Evolutionary conservation across 2,113 vertebrate species (phyloP), one percentile per base, ranked within the genome.

Genomic region (Neomonachus schauinslandi): DNA sequence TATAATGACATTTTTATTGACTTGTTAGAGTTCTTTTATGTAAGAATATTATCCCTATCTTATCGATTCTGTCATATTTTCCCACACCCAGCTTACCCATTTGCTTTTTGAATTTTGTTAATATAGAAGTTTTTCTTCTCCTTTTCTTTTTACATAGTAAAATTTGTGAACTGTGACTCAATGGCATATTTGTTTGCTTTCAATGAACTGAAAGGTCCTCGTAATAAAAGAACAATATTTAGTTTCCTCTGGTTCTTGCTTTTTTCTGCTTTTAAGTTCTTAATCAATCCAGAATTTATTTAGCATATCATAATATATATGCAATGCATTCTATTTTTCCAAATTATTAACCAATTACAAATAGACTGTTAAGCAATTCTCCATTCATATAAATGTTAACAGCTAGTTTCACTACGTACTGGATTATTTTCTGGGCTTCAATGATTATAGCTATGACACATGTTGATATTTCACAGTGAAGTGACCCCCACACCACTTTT

Each of bases 261-360:
- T 94, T 92, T 67, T 86, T 63, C 39, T 92, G 42, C 65, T 85
- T 91, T 93, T 42, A 61, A 94, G 42, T 84, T 67, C 26, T 26
- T 91, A 59, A 67, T 57, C 13, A 18, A 61, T 12, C 63, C 36
- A 72, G 53, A 91, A 82, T 86, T 83, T 91, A 95, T 57, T 85
- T 51, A 80, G 19, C 39, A 72, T 83, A 79, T 53, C 7, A 13
- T 53, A 76, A 71, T 36, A 97, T 33, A n/a, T 33, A 49, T 49
- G 19, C 33, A 89, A 80, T 71, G 10, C 26, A 92, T 42, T 88
- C 15, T 57, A 95, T 67, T 55, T 96, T 92, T 53, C 33, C n/a
- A 85, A 89, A 83, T 91, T 61, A 89, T 83, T 83, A 89, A 72
- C 10, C 59, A 77, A 57, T 21, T 53, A 57, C 7, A 67, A 39